Conservation (phyloP, 2,888 invertebrate genomes). For the Notocelia uddmanniana region DNA sequence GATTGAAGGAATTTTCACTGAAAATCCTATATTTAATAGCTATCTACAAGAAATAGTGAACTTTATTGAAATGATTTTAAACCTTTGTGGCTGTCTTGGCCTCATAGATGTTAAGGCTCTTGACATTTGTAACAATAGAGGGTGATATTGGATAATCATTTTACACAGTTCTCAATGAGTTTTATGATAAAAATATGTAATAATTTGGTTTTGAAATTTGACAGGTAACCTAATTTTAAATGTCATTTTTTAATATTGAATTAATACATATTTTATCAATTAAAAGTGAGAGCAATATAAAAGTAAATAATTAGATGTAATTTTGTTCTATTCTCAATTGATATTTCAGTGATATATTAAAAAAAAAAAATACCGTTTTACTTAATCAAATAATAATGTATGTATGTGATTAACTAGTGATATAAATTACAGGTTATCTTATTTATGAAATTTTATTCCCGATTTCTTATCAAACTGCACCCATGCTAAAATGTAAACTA, state of each 20-base stretch:
- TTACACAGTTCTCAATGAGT: neutral
- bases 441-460: neutral
- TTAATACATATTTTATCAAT: constrained; percentile 22
- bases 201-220: constrained; percentile 39
- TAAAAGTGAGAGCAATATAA: neutral
- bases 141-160: constrained; percentile 22
- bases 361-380: neutral
- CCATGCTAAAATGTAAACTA: neutral
- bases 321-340: neutral
- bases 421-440: neutral
- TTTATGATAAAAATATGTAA: constrained; percentile 39
- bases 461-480: constrained; percentile 7
- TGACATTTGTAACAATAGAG: constrained; percentile 47
- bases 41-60: constrained; percentile 14
- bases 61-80: constrained; percentile 33
- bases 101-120: constrained; percentile 56
- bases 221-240: constrained; percentile 47
- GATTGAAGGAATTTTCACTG: constrained; percentile 48
- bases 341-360: neutral
- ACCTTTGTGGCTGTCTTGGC: constrained; percentile 53
- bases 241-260: constrained; percentile 33
- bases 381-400: neutral
- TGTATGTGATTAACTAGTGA: neutral
- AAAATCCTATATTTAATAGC: constrained; percentile 31
- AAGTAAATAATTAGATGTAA: neutral